Evolutionary conservation across 2,113 vertebrate species (phyloP), one percentile per base, ranked within the genome.

Genomic region (Macaca mulatta): DNA sequence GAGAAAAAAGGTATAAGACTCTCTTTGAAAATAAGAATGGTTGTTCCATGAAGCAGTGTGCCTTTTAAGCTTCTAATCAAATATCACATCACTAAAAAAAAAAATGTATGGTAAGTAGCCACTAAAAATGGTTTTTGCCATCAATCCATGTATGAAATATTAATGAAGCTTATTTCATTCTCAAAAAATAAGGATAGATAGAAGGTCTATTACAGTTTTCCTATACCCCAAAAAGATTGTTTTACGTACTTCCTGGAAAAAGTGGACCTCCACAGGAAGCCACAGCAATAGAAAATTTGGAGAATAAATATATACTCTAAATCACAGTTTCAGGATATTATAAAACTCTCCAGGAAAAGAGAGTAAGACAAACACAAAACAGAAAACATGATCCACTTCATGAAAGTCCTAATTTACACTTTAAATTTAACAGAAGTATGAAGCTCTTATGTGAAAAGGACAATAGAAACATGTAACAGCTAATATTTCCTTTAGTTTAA

Each of bases 401-500:
- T 78, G 48, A 89, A 93, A 93, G 70, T 20, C 84, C 5, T 77
- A 69, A 92, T 59, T 88, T 52, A 96, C 85, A 87, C 92, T 93
- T 75, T 23, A 75, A 85, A 6, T 79, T 79, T 69, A 97, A 96
- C 45, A 80, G 97, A 86, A 95, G 35, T 70, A 70, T 18, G 16
- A 67, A 40, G 25, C 4, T 90, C 94, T 89, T 50, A 72, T 13
- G 5, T 7, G 16, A 87, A 87, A 92, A 88, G 57, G 67, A 72
- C 14, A 94, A 57, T 43, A 40, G n/a, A 50, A 85, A 64, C 30
- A 64, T 64, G 0, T 14, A 91, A 72, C 2, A 48, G 59, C 52
- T 52, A 93, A 87, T 48, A 84, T 83, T 93, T 88, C 81, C n/a
- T 93, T 96, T 89, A 92, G 27, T 67, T 57, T 70, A 79, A 93